phyloP scores from a whole-genome alignment of 2,888 invertebrate species.

The Rhorus exstirpatorius region DNA sequence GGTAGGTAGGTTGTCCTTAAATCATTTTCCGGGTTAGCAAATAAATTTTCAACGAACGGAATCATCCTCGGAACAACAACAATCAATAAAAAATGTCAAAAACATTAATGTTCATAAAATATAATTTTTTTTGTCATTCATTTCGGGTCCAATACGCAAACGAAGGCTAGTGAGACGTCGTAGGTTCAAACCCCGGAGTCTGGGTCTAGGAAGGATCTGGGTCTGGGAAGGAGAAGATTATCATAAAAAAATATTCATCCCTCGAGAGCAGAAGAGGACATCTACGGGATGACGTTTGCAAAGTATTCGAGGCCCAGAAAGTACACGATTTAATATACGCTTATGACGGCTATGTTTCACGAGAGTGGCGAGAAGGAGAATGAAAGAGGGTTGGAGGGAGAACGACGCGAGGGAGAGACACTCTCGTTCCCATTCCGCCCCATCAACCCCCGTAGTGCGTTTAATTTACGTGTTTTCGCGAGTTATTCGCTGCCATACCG shows the following conservation, averaged over 20 bases:
- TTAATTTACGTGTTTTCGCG: conserved; percentile 86
- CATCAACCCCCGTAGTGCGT: conserved; percentile 84
- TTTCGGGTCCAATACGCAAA: too few relatives aligned
- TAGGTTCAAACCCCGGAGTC: too few relatives aligned
- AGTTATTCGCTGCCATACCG: conserved; percentile 82
- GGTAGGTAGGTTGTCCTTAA: too few relatives aligned
- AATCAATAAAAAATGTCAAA: too few relatives aligned
- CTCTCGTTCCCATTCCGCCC: conserved; percentile 82
- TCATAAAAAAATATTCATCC: neutral
- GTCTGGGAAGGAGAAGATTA: too few relatives aligned
- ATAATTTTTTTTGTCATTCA: too few relatives aligned
- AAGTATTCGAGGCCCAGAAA: conserved; percentile 40
- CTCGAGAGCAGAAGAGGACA: neutral
- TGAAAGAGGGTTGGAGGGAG: conserved; percentile 25
- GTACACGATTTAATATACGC: conserved; percentile 79
- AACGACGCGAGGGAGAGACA: conserved; percentile 76
- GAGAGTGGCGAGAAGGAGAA: conserved; percentile 36
- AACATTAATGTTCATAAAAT: too few relatives aligned
- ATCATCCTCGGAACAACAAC: too few relatives aligned
- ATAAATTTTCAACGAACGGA: too few relatives aligned
- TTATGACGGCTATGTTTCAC: conserved; percentile 82
- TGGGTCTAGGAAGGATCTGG: too few relatives aligned
- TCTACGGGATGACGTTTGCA: conserved; percentile 12
- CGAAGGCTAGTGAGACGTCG: too few relatives aligned
- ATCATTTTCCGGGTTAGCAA: too few relatives aligned